Base-by-base conservation (phyloP, 2,888 invertebrate genomes). In the Epicampocera succincta region DNA sequence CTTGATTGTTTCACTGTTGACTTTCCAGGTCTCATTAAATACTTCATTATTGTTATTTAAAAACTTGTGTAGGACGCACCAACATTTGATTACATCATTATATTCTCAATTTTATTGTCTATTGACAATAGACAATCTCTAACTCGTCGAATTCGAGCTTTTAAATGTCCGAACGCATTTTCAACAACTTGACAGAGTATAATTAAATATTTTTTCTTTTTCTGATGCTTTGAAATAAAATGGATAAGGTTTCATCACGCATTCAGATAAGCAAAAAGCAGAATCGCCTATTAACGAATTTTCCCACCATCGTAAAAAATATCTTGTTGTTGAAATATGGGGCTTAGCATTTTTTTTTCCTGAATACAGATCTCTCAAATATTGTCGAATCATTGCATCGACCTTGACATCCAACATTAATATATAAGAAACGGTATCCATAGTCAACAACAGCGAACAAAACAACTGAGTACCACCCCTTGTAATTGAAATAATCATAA, bases 401-500 rank as follows among this genome's bases (percentile, higher is more conserved):
- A 13, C 52, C 52, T 52, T 29, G 71, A 38, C 42, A 71, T 25
- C 48, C 65, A 8, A 68, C 48, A 76, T 42, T 50, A 29, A 56
- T 60, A n/a, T 65, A 58, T 33, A 60, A 33, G 40, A 60, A 71
- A 19, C 48, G 33, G 25, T 25, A 25, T 25, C 25, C 5, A 5
- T 25, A 25, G 5, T 25, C 25, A 5, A 25, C 25, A 25, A 25
- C 25, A 25, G 25, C 25, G 2, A 25, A 25, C 5, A 25, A 25
- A 25, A 25, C 5, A 3, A 5, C 21, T 4, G 58, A 71, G 38
- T 60, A 42, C 71, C 71, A 71, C 1, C 71, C 58, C 15, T 71
- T 71, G 29, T 72, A 68, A 48, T 79, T 79, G 17, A 54, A 61
- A 50, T 69, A 69, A 46, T 25, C 25, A 25, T 2, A 25, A 25